Evolutionary conservation across 2,113 vertebrate genomes (phyloP).

Genomic region (Rhadina sibilatrix): DNA sequence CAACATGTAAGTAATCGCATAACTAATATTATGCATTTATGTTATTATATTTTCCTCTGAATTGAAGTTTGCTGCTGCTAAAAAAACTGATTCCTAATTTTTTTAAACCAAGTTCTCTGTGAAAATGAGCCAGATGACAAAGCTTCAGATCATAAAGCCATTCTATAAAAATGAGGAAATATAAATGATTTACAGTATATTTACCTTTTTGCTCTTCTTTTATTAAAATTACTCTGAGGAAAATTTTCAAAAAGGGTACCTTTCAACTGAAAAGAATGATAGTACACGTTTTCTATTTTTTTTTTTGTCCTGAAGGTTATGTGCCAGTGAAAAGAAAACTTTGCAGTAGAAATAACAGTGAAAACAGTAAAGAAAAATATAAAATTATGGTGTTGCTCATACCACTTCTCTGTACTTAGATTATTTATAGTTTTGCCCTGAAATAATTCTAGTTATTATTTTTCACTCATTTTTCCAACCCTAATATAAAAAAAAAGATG

Average conservation of each 20-base stretch:
- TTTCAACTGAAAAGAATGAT: background rate
- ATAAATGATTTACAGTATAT: background rate
- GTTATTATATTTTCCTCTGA: background rate
- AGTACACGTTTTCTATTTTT: background rate
- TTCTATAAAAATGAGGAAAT: background rate
- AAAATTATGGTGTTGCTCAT: background rate
- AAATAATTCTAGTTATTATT: background rate
- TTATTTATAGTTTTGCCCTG: background rate
- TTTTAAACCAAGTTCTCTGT: background rate
- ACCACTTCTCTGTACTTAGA: background rate
- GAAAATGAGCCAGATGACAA: background rate
- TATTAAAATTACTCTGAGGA: background rate
- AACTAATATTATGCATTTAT: background rate
- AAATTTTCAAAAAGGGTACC: background rate
- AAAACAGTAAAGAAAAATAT: background rate
- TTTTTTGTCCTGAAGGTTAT: background rate
- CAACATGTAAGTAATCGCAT: conserved; percentile 17
- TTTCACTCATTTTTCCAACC: background rate
- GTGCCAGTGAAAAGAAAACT: background rate
- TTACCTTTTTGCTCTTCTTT: background rate
- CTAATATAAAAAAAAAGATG: background rate
- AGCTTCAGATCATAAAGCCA: background rate
- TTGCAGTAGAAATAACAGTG: background rate
- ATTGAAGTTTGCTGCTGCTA: background rate
- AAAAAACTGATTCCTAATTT: background rate